A percentile compares a stretch with the other conserved stretches of the same genome.
Conservation (phyloP, 2,888 invertebrate species). For the Caenorhabditis sulstoni region DNA sequence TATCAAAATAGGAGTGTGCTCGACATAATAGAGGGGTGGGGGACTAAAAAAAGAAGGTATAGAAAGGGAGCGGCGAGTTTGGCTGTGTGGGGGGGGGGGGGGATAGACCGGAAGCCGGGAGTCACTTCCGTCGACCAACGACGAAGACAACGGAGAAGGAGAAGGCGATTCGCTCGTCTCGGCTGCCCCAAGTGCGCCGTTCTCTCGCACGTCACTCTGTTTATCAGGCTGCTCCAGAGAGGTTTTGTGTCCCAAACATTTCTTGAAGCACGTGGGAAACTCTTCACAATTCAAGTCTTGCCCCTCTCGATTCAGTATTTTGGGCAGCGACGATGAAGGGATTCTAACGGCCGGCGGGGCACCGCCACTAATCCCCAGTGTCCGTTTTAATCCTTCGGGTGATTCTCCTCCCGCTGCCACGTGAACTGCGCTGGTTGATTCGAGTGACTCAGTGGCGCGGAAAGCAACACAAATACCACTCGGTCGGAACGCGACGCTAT, state of each 20-base stretch:
- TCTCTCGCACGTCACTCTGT: constrained; percentile 38
- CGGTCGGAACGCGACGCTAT: constrained; percentile 7
- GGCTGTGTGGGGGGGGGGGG: constrained; percentile 23
- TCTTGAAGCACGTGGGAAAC: constrained; percentile 32
- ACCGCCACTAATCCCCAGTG: constrained; percentile 44
- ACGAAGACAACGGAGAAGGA: not conserved
- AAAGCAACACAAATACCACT: not conserved
- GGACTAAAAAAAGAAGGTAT: constrained; percentile 23
- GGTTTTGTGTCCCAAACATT: not conserved
- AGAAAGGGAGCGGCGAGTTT: constrained; percentile 3
- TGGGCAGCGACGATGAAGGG: constrained; percentile 24
- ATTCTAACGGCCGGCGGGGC: constrained; percentile 24
- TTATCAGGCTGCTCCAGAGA: constrained; percentile 20
- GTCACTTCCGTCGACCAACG: constrained; percentile 48
- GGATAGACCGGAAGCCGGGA: constrained; percentile 43
- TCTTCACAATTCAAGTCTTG: constrained; percentile 1
- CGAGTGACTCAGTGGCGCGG: not conserved
- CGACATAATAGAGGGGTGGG: not conserved
- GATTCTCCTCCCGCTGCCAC: constrained; percentile 3
- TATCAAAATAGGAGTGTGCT: constrained; percentile 7
- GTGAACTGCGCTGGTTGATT: constrained; percentile 11
- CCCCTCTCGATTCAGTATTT: not conserved
- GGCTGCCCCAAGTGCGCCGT: constrained; percentile 5
- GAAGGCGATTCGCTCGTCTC: too few species aligned
- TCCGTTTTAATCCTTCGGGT: constrained; percentile 51